Percentiles rank a stretch among this genome's conserved stretches.
phyloP scores from a whole-genome alignment of 2,797 vertebrate species.

The Sorex maritimensis region DNA sequence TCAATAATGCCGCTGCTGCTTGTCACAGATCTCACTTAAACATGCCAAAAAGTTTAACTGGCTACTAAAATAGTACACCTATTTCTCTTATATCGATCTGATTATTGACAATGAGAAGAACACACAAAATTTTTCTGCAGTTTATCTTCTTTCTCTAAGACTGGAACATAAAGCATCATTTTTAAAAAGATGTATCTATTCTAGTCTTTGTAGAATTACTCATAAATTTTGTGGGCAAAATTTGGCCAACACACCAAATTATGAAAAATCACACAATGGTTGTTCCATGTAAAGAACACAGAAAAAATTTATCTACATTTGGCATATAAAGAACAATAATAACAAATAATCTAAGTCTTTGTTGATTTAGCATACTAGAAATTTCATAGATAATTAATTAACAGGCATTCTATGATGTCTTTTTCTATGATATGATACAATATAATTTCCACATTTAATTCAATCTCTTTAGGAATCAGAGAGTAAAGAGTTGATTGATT shows the following conservation, averaged over 20 bases:
- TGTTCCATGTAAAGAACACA: background rate
- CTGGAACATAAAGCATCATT: background rate
- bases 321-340: background rate
- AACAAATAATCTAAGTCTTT: background rate
- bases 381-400: background rate
- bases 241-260: background rate
- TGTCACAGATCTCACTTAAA: background rate
- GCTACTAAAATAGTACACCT: background rate
- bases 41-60: background rate
- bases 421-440: too few relatives aligned
- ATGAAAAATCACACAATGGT: background rate
- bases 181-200: conserved; percentile 1
- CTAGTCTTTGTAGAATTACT: background rate
- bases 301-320: background rate
- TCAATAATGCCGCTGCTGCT: background rate
- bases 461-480: background rate
- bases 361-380: background rate
- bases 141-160: background rate
- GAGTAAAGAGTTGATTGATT: background rate
- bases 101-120: background rate
- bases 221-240: too few relatives aligned
- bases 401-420: too few relatives aligned
- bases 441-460: background rate
- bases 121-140: background rate
- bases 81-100: background rate